These are phyloP conservation scores for Mactra quadrangularis DNA, from an alignment of 1,140 invertebrate genomes.

Conservation along the genomic window DNA sequence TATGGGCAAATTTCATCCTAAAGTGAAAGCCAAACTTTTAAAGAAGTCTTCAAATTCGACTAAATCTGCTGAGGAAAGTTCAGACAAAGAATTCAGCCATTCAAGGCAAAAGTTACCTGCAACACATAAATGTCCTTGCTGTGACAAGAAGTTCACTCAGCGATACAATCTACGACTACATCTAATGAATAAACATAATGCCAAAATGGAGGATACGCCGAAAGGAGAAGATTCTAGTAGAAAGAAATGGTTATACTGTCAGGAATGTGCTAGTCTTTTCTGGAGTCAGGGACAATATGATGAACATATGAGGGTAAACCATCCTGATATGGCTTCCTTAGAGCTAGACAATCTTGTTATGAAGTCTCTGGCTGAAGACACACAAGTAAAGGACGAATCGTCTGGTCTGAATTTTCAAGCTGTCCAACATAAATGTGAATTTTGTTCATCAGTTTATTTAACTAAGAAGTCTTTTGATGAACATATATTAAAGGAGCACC, in stretches of 20 bases:
- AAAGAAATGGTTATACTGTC: conserved; percentile 46
- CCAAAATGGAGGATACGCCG: not conserved
- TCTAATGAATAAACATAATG: conserved; percentile 37
- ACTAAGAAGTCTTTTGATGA: conserved; percentile 52
- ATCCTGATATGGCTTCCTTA: conserved; percentile 30
- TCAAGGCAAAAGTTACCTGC: too few species aligned
- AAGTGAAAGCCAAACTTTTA: not conserved
- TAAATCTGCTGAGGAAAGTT: too few species aligned
- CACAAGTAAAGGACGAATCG: conserved; percentile 22
- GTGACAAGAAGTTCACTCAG: conserved; percentile 7
- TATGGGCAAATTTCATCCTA: conserved; percentile 4
- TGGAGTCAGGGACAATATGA: conserved; percentile 37
- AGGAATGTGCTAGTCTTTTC: conserved; percentile 28
- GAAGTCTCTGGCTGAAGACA: conserved; percentile 14
- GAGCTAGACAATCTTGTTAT: conserved; percentile 50
- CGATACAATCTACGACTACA: conserved; percentile 1
- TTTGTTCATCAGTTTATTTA: conserved; percentile 23
- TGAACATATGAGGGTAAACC: not conserved
- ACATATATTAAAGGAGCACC: conserved; percentile 37
- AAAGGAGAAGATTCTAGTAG: not conserved
- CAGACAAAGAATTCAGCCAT: too few species aligned
- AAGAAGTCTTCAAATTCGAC: not conserved
- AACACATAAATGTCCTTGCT: conserved; percentile 16
- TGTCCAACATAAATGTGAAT: conserved; percentile 47
- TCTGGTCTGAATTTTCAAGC: not conserved